These are phyloP conservation scores for Rhyacichthys aspro DNA, from an alignment of 2,797 vertebrate species.

Conservation along the genomic window DNA sequence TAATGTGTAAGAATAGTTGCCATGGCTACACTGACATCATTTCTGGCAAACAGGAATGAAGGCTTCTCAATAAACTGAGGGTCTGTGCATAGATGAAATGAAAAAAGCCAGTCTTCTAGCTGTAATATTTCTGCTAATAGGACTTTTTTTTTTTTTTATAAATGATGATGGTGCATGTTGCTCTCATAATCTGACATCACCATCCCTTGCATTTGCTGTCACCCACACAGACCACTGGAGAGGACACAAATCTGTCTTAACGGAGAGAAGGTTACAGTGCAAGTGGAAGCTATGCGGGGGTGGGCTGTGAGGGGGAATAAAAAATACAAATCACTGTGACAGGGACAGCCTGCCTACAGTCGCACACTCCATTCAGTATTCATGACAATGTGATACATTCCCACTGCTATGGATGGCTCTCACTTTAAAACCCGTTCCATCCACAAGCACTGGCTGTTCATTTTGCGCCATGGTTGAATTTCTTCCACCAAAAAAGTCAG, in stretches of 20 bases:
- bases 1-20: conserved; percentile 89
- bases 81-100: conserved; percentile 60
- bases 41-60: conserved; percentile 80
- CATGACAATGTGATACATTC: conserved; percentile 68
- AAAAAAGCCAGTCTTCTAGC: neutral
- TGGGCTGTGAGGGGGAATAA: neutral
- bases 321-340: conserved; percentile 72
- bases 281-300: conserved; percentile 34
- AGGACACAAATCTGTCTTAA: conserved; percentile 48
- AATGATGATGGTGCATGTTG: conserved; percentile 26
- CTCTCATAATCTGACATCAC: conserved; percentile 43
- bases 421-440: conserved; percentile 49
- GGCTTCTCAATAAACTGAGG: conserved; percentile 82
- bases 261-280: conserved; percentile 53
- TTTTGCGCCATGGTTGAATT: conserved; percentile 66
- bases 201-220: conserved; percentile 33
- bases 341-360: conserved; percentile 56
- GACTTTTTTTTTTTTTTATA: no score
- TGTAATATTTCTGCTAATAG: conserved; percentile 25
- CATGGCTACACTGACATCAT: conserved; percentile 91
- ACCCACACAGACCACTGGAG: conserved; percentile 33
- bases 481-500: conserved; percentile 39
- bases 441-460: conserved; percentile 61
- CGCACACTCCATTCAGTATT: conserved; percentile 68
- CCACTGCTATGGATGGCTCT: conserved; percentile 56